Evolutionary conservation across 1,140 invertebrate genomes (phyloP).

Genomic region (Trinorchestia longiramus): DNA sequence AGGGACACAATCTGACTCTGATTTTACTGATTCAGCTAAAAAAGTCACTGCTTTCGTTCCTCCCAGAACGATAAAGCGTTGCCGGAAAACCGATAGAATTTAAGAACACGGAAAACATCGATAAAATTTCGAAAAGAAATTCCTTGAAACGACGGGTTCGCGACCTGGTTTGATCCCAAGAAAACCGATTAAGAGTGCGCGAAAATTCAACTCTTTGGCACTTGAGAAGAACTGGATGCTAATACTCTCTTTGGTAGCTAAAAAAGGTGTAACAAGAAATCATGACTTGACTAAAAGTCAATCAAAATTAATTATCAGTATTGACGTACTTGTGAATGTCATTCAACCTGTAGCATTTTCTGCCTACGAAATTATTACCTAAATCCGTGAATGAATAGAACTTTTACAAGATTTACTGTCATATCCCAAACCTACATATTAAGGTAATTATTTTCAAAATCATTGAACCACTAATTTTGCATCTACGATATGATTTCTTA

Average conservation of each 20-base stretch:
- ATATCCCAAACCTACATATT: no score
- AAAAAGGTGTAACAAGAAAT: not conserved
- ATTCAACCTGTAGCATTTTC: no score
- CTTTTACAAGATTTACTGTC: no score
- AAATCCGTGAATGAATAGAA: no score
- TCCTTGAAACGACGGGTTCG: not conserved
- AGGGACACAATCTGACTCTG: not conserved
- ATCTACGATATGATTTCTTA: no score
- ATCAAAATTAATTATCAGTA: not conserved
- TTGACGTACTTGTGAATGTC: not conserved
- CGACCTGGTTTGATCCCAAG: not conserved
- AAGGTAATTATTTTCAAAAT: no score
- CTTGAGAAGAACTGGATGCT: not conserved
- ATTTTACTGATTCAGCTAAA: conserved; percentile 1
- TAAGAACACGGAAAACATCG: conserved; percentile 7
- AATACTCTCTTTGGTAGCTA: not conserved
- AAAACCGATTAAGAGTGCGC: not conserved
- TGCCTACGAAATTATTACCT: no score
- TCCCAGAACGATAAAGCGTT: not conserved
- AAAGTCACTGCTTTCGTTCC: not conserved
- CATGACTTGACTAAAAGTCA: not conserved
- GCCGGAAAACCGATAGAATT: not conserved
- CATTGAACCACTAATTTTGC: no score
- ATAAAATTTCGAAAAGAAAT: not conserved
- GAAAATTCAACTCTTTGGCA: not conserved